These are phyloP conservation scores for Enteromius afrohamiltoni DNA, from an alignment of 2,797 vertebrate species.

Conservation along the genomic window DNA sequence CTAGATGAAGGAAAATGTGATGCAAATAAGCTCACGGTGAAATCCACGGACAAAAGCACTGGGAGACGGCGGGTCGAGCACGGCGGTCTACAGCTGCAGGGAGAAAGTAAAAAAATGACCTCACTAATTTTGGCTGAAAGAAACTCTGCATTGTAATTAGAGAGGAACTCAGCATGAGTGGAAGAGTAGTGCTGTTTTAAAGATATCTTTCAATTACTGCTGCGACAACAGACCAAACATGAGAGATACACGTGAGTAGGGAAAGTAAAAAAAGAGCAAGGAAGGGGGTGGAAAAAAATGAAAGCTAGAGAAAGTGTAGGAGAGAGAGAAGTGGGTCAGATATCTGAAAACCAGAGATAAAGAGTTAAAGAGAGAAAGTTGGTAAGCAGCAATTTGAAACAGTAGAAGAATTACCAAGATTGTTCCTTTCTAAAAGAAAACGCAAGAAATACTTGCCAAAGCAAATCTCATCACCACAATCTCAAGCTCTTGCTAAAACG, in stretches of 20 bases:
- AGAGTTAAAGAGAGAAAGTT: neutral
- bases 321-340: neutral
- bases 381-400: neutral
- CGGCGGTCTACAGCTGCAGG: constrained; percentile 33
- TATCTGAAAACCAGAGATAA: constrained; percentile 10
- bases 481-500: neutral
- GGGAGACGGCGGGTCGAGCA: constrained; percentile 23
- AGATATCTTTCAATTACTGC: constrained; percentile 63
- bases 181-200: constrained; percentile 61
- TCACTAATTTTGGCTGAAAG: constrained; percentile 54
- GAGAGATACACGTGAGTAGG: constrained; percentile 36
- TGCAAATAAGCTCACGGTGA: constrained; percentile 18
- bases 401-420: neutral
- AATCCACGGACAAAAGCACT: constrained; percentile 34
- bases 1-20: constrained; percentile 47
- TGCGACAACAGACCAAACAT: constrained; percentile 54
- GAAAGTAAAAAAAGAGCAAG: constrained; percentile 8
- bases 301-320: neutral
- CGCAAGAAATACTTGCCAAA: neutral
- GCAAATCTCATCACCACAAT: neutral
- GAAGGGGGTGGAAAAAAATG: neutral
- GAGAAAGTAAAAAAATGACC: constrained; percentile 48
- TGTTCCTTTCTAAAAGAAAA: neutral
- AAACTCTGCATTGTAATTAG: constrained; percentile 64
- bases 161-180: constrained; percentile 62